Evolutionary conservation across 1,140 invertebrate species (phyloP).

Genomic region (Armadillidium nasatum): DNA sequence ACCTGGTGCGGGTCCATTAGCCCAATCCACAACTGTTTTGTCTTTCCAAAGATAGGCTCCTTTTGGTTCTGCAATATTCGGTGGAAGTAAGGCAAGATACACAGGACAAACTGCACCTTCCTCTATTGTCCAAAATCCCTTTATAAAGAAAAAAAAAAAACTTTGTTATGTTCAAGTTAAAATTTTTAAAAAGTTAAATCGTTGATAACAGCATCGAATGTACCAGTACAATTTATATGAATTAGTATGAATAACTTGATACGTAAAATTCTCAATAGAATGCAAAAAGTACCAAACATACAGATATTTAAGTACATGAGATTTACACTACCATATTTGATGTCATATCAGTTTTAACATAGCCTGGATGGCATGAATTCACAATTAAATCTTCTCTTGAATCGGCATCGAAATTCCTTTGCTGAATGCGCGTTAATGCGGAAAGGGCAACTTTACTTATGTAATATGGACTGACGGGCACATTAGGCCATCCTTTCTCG

Average conservation of each 20-base stretch:
- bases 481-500: constrained; percentile 56
- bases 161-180: too few relatives aligned
- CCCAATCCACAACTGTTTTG: constrained; percentile 47
- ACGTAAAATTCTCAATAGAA: too few relatives aligned
- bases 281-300: too few relatives aligned
- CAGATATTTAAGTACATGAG: not conserved
- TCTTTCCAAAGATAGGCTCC: constrained; percentile 54
- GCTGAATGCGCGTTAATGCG: constrained; percentile 61
- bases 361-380: constrained; percentile 58
- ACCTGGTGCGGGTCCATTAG: not conserved
- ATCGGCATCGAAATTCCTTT: constrained; percentile 57
- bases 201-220: too few relatives aligned
- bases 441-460: constrained; percentile 63
- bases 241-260: too few relatives aligned
- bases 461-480: constrained; percentile 60
- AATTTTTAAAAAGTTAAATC: too few relatives aligned
- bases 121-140: constrained; percentile 48
- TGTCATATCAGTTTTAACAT: constrained; percentile 69
- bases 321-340: constrained; percentile 58
- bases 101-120: constrained; percentile 56
- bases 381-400: constrained; percentile 56
- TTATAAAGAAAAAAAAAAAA: too few relatives aligned
- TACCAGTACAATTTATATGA: too few relatives aligned
- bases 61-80: constrained; percentile 48
- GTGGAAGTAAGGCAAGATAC: constrained; percentile 54